Conservation (phyloP, 2,113 vertebrate genomes). For the Gila orcuttii region DNA sequence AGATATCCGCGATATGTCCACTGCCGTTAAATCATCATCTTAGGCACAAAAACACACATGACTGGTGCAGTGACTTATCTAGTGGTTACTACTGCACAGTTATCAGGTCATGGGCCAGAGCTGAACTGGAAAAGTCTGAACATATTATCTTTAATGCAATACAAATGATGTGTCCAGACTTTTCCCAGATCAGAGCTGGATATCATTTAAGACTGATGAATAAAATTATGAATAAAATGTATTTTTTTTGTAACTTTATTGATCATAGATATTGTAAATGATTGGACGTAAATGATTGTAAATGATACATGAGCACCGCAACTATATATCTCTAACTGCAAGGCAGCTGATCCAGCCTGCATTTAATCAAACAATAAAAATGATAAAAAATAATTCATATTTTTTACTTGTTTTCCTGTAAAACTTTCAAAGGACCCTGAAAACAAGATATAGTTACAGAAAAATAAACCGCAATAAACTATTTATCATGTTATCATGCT, state of each 20-base stretch:
- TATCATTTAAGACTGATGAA: neutral
- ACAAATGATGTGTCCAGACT: neutral
- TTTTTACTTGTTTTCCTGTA: neutral
- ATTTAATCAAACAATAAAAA: neutral
- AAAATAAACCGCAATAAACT: too few species aligned
- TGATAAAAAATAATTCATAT: neutral
- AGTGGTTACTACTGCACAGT: conserved; percentile 42
- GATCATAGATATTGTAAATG: neutral
- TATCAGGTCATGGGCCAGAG: neutral
- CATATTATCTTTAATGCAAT: neutral
- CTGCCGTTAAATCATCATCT: conserved; percentile 58
- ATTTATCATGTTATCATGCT: too few species aligned
- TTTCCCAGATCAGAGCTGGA: neutral
- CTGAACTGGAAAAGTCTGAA: neutral
- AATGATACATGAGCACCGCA: neutral
- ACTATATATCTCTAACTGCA: neutral
- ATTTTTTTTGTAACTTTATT: neutral
- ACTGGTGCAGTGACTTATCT: conserved; percentile 70
- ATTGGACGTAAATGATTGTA: neutral
- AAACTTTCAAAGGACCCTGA: neutral
- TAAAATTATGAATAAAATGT: neutral
- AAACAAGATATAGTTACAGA: neutral
- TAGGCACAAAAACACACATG: conserved; percentile 60
- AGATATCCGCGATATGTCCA: conserved; percentile 68
- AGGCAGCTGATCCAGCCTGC: neutral